A percentile compares a stretch with the other conserved stretches of the same genome.
These are phyloP conservation scores for Vultur gryphus DNA, from an alignment of 2,797 vertebrate species.

Conservation along the genomic window DNA sequence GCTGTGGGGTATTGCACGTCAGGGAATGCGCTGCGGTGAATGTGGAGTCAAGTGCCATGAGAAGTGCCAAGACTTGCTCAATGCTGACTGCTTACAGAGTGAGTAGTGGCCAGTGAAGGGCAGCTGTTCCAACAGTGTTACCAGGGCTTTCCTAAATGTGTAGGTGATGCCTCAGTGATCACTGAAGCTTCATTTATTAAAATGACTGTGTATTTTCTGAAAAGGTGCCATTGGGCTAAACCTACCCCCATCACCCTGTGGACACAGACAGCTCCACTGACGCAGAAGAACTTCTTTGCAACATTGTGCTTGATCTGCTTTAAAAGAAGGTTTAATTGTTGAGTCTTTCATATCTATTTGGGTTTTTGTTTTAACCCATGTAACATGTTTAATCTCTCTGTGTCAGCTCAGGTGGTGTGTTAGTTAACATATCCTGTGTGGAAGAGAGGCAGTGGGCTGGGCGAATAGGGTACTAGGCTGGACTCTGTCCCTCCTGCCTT, in stretches of 20 bases:
- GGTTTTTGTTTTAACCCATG: not conserved
- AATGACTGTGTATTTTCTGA: not conserved
- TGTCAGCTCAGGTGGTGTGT: not conserved
- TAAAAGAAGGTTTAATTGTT: not conserved
- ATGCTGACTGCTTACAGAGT: constrained; percentile 83
- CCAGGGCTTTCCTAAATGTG: not conserved
- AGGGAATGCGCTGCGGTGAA: constrained; percentile 95
- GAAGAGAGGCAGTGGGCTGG: not conserved
- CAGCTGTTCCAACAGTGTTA: not conserved
- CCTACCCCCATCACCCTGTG: accelerated
- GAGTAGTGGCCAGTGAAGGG: constrained; percentile 37
- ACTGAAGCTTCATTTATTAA: not conserved
- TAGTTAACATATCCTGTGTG: not conserved
- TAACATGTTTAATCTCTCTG: not conserved
- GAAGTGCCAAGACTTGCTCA: constrained; percentile 82
- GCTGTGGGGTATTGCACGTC: constrained; percentile 95
- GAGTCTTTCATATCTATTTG: not conserved
- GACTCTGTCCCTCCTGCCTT: not conserved
- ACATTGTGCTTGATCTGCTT: not conserved
- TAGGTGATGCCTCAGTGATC: not conserved
- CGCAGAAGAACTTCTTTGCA: not conserved
- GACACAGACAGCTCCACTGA: not conserved
- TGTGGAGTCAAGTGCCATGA: constrained; percentile 98
- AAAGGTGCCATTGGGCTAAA: not conserved
- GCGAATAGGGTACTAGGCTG: not conserved